Evolutionary conservation across 2,113 vertebrate genomes (phyloP).

Genomic region (Eurypyga helias): DNA sequence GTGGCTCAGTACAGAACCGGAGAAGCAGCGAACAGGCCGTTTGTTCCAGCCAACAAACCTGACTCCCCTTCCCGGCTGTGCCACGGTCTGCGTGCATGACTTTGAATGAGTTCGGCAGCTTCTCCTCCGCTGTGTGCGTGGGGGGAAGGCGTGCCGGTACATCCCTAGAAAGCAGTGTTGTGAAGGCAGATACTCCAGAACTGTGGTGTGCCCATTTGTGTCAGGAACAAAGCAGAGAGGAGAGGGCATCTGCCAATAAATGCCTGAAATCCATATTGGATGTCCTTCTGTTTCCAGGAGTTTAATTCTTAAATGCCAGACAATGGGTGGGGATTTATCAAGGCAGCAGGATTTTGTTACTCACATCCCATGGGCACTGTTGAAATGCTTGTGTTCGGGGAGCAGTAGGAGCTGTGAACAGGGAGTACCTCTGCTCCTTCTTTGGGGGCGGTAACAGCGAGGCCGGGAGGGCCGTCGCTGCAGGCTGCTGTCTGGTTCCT

Average conservation of each 20-base stretch:
- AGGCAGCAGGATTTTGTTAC: not conserved
- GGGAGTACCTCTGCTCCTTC: not conserved
- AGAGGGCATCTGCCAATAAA: not conserved
- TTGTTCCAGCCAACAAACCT: not conserved
- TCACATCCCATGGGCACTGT: not conserved
- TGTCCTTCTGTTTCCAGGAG: not conserved
- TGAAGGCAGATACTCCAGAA: not conserved
- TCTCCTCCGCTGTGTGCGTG: rapidly evolving
- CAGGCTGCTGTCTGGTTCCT: not conserved
- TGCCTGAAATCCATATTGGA: not conserved
- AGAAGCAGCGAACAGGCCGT: not conserved
- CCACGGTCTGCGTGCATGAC: rapidly evolving
- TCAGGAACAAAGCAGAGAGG: not conserved
- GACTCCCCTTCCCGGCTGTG: not conserved
- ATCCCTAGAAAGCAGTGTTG: not conserved
- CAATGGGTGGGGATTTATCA: not conserved
- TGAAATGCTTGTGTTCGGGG: not conserved
- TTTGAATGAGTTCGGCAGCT: not conserved
- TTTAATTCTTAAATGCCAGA: not conserved
- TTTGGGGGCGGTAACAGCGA: not conserved
- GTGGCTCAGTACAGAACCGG: not conserved
- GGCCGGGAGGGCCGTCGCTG: rapidly evolving
- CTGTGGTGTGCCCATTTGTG: rapidly evolving
- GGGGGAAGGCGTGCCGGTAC: rapidly evolving
- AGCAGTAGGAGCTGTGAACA: not conserved